Base-by-base conservation (phyloP, 2,113 vertebrate species). In the Actenoides lindsayi region DNA sequence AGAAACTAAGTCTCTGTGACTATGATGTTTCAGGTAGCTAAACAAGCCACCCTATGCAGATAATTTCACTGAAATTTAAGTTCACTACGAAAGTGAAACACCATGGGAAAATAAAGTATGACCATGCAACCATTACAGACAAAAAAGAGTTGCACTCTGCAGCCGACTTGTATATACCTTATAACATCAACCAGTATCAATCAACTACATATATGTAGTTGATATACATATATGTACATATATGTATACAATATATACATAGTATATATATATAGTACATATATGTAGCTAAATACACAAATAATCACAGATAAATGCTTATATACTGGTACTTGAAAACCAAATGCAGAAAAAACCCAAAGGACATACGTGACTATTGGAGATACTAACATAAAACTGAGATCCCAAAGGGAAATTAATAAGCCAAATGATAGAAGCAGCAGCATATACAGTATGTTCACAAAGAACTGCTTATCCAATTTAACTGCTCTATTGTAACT, bases 401-500 rank as follows among this genome's bases (percentile, higher is more conserved):
- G 31, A 83, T 87, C 44, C 44, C 81, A 57, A 89, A 75, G 62
- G 74, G 51, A 91, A 69, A 79, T 91, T 93, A 50, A 16, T 73
- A 56, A 85, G 18, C 42, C 41, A 0, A 12, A 1, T 59, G 65
- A 64, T 2, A 85, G 67, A 89, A 87, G 48, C 35, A 82, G 60
- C 17, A 74, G 31, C 59, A 53, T 81, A 48, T 8, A 16, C 4
- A 30, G 31, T 39, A 67, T 23, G 42, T 39, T 94, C 65, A 82
- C 65, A 79, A 83, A 94, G 31, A 23, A 44, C 54, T 90, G 37
- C 68, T 92, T 81, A 67, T 50, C 25, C 68, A 81, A 62, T 87
- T 89, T 83, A 60, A 64, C 50, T 64, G 16, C 16, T 79, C 31
- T 73, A 31, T 57, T 77, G 57, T 65, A 73, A 31, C 18, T 73